Base-by-base conservation (phyloP, 1,140 invertebrate species). In the Schlechtendalia chinensis region DNA sequence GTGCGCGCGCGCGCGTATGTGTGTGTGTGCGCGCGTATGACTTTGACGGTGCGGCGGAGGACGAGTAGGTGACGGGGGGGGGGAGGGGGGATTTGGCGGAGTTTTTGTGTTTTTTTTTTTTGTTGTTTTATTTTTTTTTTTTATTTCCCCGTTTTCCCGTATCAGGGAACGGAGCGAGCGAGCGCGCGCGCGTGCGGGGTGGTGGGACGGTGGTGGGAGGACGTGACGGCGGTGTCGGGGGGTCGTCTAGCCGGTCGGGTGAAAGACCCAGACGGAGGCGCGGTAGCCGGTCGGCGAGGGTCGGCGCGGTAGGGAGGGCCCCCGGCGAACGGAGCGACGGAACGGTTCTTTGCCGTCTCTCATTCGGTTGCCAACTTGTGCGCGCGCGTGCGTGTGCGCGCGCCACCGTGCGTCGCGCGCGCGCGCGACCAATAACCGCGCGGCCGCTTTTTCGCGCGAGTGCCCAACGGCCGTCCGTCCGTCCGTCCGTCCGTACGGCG, bases 321-420 rank as follows among this genome's bases (percentile, higher is more conserved):
- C n/a, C n/a, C 63, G 63, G 32, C 16, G 16, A 54, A 32, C 39
- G 65, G 65, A 14, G 65, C 5, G 65, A 69, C 65, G 45, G 65
- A 50, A 69, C 65, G 65, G 22, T 69, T 47, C 39, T 69, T 39
- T n/a, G 29, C 32, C 65, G 65, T n/a, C 65, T 39, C 11, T 69
- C 65, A 69, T 69, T 69, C 65, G 39, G 65, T 69, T 69, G 65
- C 65, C 65, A 69, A 69, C 65, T 69, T 69, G 65, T 69, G 65
- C 45, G 11, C n/a, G 32, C 32, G 32, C 14, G 11, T 39, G 10
- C 22, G 65, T 45, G 63, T 16, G n/a, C n/a, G 32, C 0, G 39
- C 1, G 22, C 22, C n/a, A 1, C 14, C 50, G 50, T 6, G 50
- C 50, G 39, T 53, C 16, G 50, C 17, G 27, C 29, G 27, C 0